Evolutionary conservation across 2,113 vertebrate species (phyloP), one percentile per base, ranked within the genome.

Genomic region (Syrrhaptes paradoxus): DNA sequence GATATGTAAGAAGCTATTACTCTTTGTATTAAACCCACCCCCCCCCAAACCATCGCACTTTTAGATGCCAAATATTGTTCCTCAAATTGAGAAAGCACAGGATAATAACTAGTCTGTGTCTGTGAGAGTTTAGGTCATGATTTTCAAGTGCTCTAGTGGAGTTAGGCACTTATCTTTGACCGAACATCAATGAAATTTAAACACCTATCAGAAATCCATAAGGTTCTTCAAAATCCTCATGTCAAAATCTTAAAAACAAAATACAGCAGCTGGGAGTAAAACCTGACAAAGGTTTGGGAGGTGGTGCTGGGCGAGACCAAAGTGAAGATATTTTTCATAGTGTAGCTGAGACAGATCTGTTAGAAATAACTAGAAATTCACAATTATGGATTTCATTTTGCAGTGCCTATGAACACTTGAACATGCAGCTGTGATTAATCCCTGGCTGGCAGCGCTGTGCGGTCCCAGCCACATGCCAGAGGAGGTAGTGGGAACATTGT

Each of bases 341-440:
- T 16, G 12, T 22, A 58, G 19, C 21, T 45, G 38, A 80, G 63
- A 80, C 11, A 51, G 71, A 46, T 34, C 10, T 76, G 8, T 62
- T 65, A 52, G 24, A 75, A 89, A 75, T 43, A 81, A 38, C 28
- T 36, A 36, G 29, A n/a, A 66, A 83, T 46, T 29, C 19, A 34
- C 1, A 0, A 7, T 29, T 52, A 29, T 1, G 0, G 25, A 31
- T 77, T 76, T 58, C 0, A 32, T 24, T 89, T 63, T 63, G 16
- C 22, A n/a, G 4, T 36, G 8, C 9, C 16, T 48, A 1, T 32
- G 29, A 83, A 43, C 6, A 14, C 21, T 49, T 18, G 11, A n/a
- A 15, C 11, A 9, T n/a, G 55, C 26, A 49, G 10, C 10, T 48
- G 20, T 32, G 71, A 54, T 41, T 70, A 28, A 54, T 9, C 4